Conservation (phyloP, 2,113 vertebrate species). For the Mastomys coucha region DNA sequence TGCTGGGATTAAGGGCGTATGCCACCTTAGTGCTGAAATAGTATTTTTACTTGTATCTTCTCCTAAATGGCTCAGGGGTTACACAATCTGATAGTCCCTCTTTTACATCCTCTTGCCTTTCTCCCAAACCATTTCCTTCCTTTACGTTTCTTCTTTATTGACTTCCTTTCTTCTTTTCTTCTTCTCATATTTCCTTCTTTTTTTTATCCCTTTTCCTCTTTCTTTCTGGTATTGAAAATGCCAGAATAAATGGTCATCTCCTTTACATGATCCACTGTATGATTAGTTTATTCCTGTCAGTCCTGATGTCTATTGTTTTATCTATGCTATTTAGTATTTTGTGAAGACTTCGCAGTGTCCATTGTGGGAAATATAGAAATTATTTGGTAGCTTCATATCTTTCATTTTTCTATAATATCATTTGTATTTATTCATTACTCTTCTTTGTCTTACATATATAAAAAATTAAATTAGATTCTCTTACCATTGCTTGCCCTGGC, state of each 20-base stretch:
- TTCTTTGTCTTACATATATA: not conserved
- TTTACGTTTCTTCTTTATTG: not conserved
- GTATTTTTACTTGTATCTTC: not conserved
- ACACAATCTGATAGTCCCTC: not conserved
- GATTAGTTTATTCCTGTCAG: not conserved
- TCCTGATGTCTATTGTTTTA: not conserved
- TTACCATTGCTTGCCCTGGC: not conserved
- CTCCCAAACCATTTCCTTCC: not conserved
- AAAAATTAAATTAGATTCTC: not conserved
- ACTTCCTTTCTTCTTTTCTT: no score
- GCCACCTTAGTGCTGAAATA: no score
- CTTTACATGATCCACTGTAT: not conserved
- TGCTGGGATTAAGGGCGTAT: no score
- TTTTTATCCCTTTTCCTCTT: fast-evolving
- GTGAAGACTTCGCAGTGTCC: not conserved
- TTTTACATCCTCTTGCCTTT: fast-evolving
- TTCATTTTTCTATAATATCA: not conserved
- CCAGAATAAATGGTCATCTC: not conserved
- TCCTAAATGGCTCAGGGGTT: not conserved
- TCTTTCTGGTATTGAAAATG: not conserved
- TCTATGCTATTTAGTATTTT: not conserved
- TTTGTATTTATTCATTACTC: not conserved
- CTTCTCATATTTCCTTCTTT: fast-evolving
- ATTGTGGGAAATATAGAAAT: not conserved
- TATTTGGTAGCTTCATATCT: not conserved